Base-by-base conservation (phyloP, 2,113 vertebrate genomes). In the Indri indri region DNA sequence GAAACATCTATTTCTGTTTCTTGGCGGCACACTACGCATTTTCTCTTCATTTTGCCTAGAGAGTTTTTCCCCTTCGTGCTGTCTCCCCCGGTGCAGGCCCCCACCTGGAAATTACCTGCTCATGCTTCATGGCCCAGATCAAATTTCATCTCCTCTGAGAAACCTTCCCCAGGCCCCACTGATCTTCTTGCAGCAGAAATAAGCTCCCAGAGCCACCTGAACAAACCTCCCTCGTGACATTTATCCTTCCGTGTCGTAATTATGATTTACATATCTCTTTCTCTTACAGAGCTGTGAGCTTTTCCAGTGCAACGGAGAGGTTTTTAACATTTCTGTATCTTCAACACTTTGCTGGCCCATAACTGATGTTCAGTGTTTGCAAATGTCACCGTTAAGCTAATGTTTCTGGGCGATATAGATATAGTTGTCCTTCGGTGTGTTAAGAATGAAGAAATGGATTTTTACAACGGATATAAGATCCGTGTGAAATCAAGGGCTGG, bases 341-440 rank as follows among this genome's bases (percentile, higher is more conserved):
- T 87, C 74, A 34, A 1, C 34, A 73, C 34, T 70, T 84, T 68
- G 20, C 76, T 66, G 27, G 30, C 30, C n/a, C 32, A 8, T 82
- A 66, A 87, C 13, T 81, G 83, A 89, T 91, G 73, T 52, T 94
- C 88, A 52, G 0, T 32, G 47, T 74, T 80, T 70, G 76, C 54
- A 80, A 92, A 87, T 94, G 90, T 95, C 95, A 92, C 8, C 9
- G 45, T 47, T 10, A 93, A 93, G 66, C 65, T 90, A 8, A 54
- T 80, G 50, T 95, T 80, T 93, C 61, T 57, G n/a, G 27, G 61
- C 77, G 32, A 79, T 57, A 10, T 0, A 50, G 63, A 47, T 42
- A 32, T 1, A 25, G 50, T 77, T 86, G 86, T 91, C 77, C 71
- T 91, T 90, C 5, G 4, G 27, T 47, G 57, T 73, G 71, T 87